phyloP scores from a whole-genome alignment of 2,797 vertebrate genomes.

The Vipera latastei region DNA sequence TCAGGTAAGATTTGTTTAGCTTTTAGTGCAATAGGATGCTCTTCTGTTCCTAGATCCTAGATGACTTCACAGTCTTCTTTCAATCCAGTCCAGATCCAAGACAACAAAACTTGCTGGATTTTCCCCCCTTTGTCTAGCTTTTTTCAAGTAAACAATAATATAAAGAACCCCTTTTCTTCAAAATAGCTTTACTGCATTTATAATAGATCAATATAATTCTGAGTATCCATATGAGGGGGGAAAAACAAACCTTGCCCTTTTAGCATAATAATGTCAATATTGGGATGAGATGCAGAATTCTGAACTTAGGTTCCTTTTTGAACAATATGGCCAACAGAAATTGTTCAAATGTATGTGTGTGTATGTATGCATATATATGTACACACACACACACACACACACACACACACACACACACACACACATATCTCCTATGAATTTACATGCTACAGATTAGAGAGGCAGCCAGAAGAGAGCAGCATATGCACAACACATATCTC shows the following conservation, averaged over 20 bases:
- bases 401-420: not conserved
- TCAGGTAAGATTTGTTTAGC: not conserved
- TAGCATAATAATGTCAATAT: not conserved
- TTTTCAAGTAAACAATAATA: not conserved
- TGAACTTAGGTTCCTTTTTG: conserved; percentile 14
- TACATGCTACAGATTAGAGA: conserved; percentile 66
- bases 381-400: no score
- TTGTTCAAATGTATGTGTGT: not conserved
- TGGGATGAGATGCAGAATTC: not conserved
- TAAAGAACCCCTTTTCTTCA: not conserved
- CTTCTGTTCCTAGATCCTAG: not conserved
- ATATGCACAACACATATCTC: conserved; percentile 65
- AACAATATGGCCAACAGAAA: not conserved
- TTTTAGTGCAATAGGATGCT: not conserved
- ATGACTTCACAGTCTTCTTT: not conserved
- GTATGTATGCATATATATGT: not conserved
- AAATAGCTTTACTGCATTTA: not conserved
- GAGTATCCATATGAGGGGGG: not conserved
- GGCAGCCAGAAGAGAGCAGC: conserved; percentile 73
- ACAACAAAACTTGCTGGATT: not conserved
- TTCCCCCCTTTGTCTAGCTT: not conserved
- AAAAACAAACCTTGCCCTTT: not conserved
- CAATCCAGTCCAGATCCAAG: not conserved
- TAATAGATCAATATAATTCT: not conserved
- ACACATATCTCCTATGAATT: conserved; percentile 44